phyloP scores from a whole-genome alignment of 1,140 invertebrate genomes.

The Drosophila yakuba region DNA sequence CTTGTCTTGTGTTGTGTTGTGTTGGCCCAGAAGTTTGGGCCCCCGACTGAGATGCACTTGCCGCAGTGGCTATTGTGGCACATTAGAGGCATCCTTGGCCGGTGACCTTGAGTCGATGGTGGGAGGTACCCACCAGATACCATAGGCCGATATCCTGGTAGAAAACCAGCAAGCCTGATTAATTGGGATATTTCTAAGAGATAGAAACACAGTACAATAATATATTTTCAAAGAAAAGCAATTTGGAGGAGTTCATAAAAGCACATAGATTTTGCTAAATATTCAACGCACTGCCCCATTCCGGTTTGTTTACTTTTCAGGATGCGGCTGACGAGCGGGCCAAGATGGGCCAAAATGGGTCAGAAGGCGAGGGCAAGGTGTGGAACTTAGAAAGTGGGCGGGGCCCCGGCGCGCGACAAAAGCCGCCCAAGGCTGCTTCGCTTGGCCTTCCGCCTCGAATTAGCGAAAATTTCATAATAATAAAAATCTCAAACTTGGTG shows the following conservation, averaged over 20 bases:
- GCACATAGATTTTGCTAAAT: not conserved
- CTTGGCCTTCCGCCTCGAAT: conserved; percentile 40
- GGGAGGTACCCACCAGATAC: not conserved
- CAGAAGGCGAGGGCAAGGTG: not conserved
- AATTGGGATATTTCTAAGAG: too few relatives aligned
- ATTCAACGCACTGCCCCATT: not conserved
- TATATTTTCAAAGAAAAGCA: too few relatives aligned
- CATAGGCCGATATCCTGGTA: too few relatives aligned
- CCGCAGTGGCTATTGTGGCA: not conserved
- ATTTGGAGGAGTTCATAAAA: not conserved
- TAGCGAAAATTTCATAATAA: conserved; percentile 55
- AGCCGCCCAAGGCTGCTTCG: conserved; percentile 12
- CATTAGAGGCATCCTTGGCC: not conserved
- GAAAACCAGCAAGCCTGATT: too few relatives aligned
- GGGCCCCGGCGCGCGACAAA: not conserved
- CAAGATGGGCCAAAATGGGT: not conserved
- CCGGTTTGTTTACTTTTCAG: conserved; percentile 7
- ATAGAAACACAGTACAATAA: too few relatives aligned
- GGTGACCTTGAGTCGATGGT: not conserved
- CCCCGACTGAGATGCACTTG: conserved; percentile 1
- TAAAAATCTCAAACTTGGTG: conserved; percentile 34
- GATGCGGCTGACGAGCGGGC: not conserved
- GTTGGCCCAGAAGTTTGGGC: conserved; percentile 1
- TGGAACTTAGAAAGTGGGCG: not conserved
- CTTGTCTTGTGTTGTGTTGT: not conserved